Evolutionary conservation across 2,888 invertebrate species (phyloP).

Genomic region (Sesamia inferens): DNA sequence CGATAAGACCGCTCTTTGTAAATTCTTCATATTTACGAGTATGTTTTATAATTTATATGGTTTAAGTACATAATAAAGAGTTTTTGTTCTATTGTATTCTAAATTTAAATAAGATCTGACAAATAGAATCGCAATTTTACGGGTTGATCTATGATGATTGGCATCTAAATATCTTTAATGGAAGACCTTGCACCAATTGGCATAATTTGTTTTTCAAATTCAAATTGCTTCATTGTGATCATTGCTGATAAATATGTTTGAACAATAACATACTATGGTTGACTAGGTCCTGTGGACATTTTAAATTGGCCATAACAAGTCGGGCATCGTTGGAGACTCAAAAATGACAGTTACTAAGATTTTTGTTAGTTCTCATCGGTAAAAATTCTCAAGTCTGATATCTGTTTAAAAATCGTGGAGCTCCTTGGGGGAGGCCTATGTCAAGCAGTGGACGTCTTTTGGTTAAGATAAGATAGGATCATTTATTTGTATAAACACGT

Average conservation of each 20-base stretch:
- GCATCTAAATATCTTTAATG: conserved; percentile 19
- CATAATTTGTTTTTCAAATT: conserved; percentile 49
- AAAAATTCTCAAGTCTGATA: too few species aligned
- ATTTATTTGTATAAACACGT: too few species aligned
- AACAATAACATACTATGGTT: conserved; percentile 9
- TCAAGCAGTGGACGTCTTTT: too few species aligned
- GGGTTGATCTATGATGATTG: conserved; percentile 18
- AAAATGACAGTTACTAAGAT: not conserved
- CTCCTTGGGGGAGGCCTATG: too few species aligned
- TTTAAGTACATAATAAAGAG: too few species aligned
- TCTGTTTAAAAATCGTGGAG: too few species aligned
- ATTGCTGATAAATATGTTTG: conserved; percentile 11
- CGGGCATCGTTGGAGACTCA: not conserved
- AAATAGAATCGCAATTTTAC: conserved; percentile 34
- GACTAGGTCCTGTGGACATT: not conserved
- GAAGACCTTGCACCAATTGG: conserved; percentile 45
- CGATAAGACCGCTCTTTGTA: too few species aligned
- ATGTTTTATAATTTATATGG: too few species aligned
- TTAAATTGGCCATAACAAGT: not conserved
- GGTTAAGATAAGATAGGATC: too few species aligned
- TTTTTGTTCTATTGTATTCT: too few species aligned
- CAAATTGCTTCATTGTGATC: conserved; percentile 45
- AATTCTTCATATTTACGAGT: too few species aligned
- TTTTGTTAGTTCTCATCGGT: not conserved
- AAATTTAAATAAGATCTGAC: conserved; percentile 24